Percentiles rank a stretch among this genome's conserved stretches.
phyloP scores from a whole-genome alignment of 2,888 invertebrate genomes.

The Tricholauxania praeusta region DNA sequence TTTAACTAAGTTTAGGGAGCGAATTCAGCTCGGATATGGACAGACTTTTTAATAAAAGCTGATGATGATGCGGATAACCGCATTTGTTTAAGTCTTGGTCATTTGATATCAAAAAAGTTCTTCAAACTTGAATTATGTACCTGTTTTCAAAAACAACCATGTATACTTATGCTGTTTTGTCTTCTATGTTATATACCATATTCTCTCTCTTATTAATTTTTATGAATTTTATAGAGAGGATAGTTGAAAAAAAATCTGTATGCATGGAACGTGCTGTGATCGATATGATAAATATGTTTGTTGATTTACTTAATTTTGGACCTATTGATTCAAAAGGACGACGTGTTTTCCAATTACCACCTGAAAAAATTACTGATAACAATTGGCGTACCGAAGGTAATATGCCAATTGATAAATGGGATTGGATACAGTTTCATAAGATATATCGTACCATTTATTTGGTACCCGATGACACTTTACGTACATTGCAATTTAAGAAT shows the following conservation, averaged over 20 bases:
- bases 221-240: slow-evolving; percentile 59
- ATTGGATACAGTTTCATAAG: slow-evolving; percentile 66
- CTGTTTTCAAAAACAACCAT: too few species aligned
- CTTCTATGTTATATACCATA: too few species aligned
- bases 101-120: too few species aligned
- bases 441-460: slow-evolving; percentile 62
- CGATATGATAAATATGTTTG: slow-evolving; percentile 82
- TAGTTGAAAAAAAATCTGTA: slow-evolving; percentile 73
- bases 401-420: slow-evolving; percentile 65
- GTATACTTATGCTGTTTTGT: too few species aligned
- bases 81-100: too few species aligned
- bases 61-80: too few species aligned
- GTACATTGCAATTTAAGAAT: slow-evolving; percentile 70
- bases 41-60: too few species aligned
- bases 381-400: slow-evolving; percentile 65
- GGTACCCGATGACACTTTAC: slow-evolving; percentile 57
- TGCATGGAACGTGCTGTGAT: slow-evolving; percentile 82
- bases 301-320: slow-evolving; percentile 69
- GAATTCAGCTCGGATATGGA: too few species aligned
- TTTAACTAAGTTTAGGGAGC: too few species aligned
- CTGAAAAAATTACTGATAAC: slow-evolving; percentile 70
- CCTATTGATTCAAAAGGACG: slow-evolving; percentile 70
- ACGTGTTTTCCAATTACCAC: slow-evolving; percentile 72
- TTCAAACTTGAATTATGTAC: too few species aligned
- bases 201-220: too few species aligned